Conservation (phyloP, 2,797 vertebrate species). For the Anabas testudineus region DNA sequence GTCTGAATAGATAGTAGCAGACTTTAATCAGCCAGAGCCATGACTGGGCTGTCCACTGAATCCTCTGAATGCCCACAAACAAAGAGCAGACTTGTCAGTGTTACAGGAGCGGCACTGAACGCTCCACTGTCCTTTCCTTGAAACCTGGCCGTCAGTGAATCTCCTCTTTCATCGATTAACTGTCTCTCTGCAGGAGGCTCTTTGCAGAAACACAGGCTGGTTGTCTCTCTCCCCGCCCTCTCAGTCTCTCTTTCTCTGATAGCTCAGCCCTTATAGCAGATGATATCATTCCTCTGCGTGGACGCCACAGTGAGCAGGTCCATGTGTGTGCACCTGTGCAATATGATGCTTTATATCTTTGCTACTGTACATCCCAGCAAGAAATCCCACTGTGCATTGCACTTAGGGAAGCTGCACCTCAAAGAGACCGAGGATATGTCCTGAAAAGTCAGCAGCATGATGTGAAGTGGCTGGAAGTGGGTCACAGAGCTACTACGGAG, state of each 20-base stretch:
- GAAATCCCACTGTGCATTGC: neutral
- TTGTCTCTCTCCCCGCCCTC: neutral
- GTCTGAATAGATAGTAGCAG: neutral
- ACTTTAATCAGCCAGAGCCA: neutral
- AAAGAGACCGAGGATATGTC: neutral
- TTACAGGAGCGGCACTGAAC: constrained; percentile 25
- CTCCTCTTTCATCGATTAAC: constrained; percentile 76
- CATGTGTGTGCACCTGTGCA: constrained; percentile 39
- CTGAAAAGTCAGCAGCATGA: neutral
- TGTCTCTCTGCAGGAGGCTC: constrained; percentile 64
- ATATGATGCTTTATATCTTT: neutral
- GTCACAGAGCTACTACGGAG: constrained; percentile 25
- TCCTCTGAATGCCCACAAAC: too few relatives aligned
- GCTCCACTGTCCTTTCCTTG: constrained; percentile 27
- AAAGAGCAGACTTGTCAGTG: constrained; percentile 35
- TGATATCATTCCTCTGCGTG: constrained; percentile 40
- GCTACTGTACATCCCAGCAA: neutral
- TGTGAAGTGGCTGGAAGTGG: constrained; percentile 9
- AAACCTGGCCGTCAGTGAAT: constrained; percentile 59
- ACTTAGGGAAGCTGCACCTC: neutral
- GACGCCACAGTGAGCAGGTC: neutral
- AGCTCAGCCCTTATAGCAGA: too few relatives aligned
- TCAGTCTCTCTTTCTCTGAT: neutral
- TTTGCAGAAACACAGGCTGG: constrained; percentile 11
- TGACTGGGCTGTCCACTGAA: constrained; percentile 3